phyloP scores from a whole-genome alignment of 2,888 invertebrate species.

The Sminthurinus aureus region DNA sequence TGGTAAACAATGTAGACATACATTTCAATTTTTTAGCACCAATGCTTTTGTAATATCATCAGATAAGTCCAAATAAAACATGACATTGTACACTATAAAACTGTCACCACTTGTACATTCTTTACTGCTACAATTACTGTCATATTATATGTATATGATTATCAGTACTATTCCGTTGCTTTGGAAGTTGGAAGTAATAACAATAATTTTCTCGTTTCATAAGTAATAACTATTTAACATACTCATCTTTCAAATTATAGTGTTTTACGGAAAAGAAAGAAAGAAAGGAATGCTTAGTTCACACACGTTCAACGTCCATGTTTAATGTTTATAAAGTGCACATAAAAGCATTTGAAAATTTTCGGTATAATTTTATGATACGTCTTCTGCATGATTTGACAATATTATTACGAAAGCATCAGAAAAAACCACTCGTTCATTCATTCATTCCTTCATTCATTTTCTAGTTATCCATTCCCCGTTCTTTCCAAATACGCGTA shows the following conservation, averaged over 20 bases:
- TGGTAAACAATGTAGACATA: background rate
- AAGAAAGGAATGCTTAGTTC: background rate
- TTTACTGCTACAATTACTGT: background rate
- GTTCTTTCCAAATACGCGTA: too few species aligned
- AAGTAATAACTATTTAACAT: too few species aligned
- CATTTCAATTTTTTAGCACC: constrained; percentile 10
- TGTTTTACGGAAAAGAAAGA: too few species aligned
- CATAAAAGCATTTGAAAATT: background rate
- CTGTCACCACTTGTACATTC: background rate
- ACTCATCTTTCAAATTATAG: too few species aligned
- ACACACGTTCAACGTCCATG: background rate
- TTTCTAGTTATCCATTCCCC: background rate
- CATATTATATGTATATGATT: too few species aligned
- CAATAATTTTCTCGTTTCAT: too few species aligned
- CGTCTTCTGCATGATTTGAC: constrained; percentile 15
- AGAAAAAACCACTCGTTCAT: constrained; percentile 22
- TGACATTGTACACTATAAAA: background rate
- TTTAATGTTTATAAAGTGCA: background rate
- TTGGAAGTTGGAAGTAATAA: too few species aligned
- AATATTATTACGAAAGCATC: constrained; percentile 22
- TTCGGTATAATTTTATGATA: constrained; percentile 20
- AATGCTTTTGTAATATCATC: background rate
- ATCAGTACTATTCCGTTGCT: too few species aligned
- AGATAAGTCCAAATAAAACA: background rate
- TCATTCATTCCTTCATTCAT: background rate